A percentile compares a stretch with the other conserved stretches of the same genome.
Evolutionary conservation across 2,888 invertebrate genomes (phyloP).

Genomic region (Drosophila macrothrix): DNA sequence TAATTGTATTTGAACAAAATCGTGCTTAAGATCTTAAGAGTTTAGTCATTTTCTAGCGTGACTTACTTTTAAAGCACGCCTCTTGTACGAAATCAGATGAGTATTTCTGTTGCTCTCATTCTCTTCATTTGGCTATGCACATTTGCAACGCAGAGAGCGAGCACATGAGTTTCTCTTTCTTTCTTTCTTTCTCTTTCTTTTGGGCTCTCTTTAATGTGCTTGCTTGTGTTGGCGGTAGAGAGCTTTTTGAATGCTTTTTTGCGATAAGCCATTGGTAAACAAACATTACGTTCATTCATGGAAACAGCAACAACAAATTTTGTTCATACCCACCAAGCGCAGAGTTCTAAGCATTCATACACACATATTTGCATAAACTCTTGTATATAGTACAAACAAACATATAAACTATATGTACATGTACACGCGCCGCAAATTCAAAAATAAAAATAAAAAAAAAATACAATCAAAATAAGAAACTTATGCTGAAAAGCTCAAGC

Average conservation of each 20-base stretch:
- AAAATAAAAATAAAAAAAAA: conserved; percentile 13
- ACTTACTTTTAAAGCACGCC: conserved; percentile 22
- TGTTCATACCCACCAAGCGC: conserved; percentile 27
- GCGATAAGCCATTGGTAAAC: conserved; percentile 76
- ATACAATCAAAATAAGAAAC: conserved; percentile 57
- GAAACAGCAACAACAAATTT: conserved; percentile 68
- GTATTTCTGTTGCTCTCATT: background rate
- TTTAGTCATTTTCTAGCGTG: background rate
- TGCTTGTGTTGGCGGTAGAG: conserved; percentile 18
- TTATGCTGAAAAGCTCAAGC: conserved; percentile 51
- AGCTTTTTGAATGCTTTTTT: conserved; percentile 54
- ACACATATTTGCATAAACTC: conserved; percentile 15
- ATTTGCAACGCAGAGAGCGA: conserved; percentile 1
- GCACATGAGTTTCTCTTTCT: conserved; percentile 9
- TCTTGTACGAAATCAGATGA: conserved; percentile 13
- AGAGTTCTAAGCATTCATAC: conserved; percentile 28
- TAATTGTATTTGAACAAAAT: background rate
- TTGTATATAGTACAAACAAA: background rate
- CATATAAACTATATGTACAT: background rate
- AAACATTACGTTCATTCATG: conserved; percentile 83
- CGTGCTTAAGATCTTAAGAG: background rate
- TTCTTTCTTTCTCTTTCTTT: conserved; percentile 26
- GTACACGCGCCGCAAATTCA: conserved; percentile 17
- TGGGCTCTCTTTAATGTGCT: conserved; percentile 11
- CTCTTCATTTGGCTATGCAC: conserved; percentile 16